Evolutionary conservation across 2,797 vertebrate species (phyloP), one percentile per base, ranked within the genome.

Genomic region (Acanthiza pusilla): DNA sequence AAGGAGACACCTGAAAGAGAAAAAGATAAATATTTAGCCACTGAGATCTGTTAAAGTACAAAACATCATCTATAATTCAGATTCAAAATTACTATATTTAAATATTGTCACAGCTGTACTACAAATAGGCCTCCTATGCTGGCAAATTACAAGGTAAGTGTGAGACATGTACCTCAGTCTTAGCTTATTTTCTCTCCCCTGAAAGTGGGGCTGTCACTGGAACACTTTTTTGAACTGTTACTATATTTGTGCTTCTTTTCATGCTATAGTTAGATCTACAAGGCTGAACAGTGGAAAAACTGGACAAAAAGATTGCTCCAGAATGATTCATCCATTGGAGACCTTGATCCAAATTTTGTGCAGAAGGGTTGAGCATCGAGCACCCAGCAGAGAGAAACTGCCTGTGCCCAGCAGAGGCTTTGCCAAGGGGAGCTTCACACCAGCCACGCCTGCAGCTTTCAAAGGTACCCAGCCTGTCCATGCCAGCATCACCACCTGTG

Each of bases 1-100:
- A 76, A 88, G 48, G 53, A 89, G 80, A 50, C 71, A 93, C 25
- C 62, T 90, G 67, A 93, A 93, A 91, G 42, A 83, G 34, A 34
- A 83, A 66, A 85, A 78, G 82, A 82, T 90, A 96, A 96, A 93
- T 94, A 96, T 96, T 96, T 94, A 93, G 92, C 80, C 60, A 26
- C 71, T 34, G 62, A 89, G 79, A 50, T 76, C 63, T 91, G 34
- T 78, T 86, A 85, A 94, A 95, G 76, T 88, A 90, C 85, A 93
- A 95, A 95, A 92, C 62, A 91, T 84, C 80, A 94, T 93, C 73
- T 94, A 92, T 94, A 96, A 96, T 93, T 96, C 89, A 94, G 82
- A 84, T 79, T 83, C 47, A 86, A 79, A 95, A 93, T 94, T 73
- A 67, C 71, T 91, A 16, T 88, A 92, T 83, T 95, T 96, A 95